These are phyloP conservation scores for Apostichopus californicus DNA, from an alignment of 35 echinoderm and acorn worm species.

Conservation along the genomic window DNA sequence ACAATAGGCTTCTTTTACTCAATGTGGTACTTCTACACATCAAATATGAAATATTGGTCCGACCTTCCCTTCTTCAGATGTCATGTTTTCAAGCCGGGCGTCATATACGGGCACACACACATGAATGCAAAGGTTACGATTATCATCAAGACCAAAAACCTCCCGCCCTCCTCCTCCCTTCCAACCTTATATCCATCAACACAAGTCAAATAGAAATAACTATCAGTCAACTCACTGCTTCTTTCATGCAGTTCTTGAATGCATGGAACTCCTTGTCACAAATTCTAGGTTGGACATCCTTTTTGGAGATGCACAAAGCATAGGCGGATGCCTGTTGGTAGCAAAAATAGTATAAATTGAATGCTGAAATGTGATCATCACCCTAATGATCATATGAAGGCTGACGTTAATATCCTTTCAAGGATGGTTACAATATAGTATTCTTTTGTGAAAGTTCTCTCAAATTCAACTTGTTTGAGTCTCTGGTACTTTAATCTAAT, in stretches of 20 bases:
- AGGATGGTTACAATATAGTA: not conserved
- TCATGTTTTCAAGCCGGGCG: too few species aligned
- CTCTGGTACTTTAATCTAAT: too few species aligned
- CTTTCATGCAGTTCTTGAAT: constrained; percentile 14
- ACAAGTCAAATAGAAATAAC: not conserved
- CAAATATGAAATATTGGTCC: too few species aligned
- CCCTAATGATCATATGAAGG: not conserved
- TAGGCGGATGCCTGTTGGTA: not conserved
- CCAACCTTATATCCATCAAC: not conserved
- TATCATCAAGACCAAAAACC: too few species aligned
- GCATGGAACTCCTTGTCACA: not conserved
- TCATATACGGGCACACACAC: too few species aligned
- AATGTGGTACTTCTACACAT: too few species aligned
- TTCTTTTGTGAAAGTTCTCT: not conserved
- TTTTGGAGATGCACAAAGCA: not conserved
- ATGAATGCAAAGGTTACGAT: too few species aligned
- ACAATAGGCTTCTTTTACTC: too few species aligned
- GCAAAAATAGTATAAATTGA: not conserved
- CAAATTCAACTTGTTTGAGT: too few species aligned
- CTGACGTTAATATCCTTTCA: not conserved
- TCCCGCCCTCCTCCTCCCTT: not conserved
- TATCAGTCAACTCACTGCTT: not conserved
- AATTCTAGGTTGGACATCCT: not conserved
- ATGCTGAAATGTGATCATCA: not conserved
- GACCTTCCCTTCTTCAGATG: too few species aligned